phyloP scores from a whole-genome alignment of 2,113 vertebrate species.

The Oreochromis tanganicae region DNA sequence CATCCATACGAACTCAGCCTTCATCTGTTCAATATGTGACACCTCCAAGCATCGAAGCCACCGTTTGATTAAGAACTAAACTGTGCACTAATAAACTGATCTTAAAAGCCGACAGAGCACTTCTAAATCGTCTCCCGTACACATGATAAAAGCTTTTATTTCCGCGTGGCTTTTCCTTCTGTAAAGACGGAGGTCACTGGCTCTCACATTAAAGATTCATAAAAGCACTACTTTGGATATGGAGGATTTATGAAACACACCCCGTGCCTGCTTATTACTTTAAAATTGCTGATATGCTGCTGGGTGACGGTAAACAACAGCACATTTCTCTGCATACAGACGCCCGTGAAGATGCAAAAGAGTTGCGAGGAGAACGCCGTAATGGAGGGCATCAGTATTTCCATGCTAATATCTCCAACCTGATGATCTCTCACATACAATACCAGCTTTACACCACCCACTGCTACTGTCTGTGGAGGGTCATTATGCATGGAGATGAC shows the following conservation, averaged over 20 bases:
- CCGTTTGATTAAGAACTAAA: not conserved
- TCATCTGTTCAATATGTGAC: not conserved
- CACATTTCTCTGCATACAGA: conserved; percentile 40
- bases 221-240: conserved; percentile 49
- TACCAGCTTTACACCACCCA: not conserved
- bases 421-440: conserved; percentile 60
- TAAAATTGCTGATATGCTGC: conserved; percentile 58
- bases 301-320: conserved; percentile 41
- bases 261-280: conserved; percentile 52
- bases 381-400: conserved; percentile 70
- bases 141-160: conserved; percentile 36
- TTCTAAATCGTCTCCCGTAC: not conserved
- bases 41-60: not conserved
- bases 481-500: conserved; percentile 71
- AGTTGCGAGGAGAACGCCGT: conserved; percentile 35
- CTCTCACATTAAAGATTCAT: conserved; percentile 59
- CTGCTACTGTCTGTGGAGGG: conserved; percentile 17
- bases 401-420: conserved; percentile 65
- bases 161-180: conserved; percentile 39
- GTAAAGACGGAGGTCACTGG: conserved; percentile 53
- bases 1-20: not conserved
- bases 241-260: conserved; percentile 59
- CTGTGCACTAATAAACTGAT: not conserved
- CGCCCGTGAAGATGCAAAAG: conserved; percentile 48
- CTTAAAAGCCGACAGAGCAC: not conserved